These are phyloP conservation scores for Deladenus siricidicola DNA, from an alignment of 2,888 invertebrate genomes.

Conservation along the genomic window DNA sequence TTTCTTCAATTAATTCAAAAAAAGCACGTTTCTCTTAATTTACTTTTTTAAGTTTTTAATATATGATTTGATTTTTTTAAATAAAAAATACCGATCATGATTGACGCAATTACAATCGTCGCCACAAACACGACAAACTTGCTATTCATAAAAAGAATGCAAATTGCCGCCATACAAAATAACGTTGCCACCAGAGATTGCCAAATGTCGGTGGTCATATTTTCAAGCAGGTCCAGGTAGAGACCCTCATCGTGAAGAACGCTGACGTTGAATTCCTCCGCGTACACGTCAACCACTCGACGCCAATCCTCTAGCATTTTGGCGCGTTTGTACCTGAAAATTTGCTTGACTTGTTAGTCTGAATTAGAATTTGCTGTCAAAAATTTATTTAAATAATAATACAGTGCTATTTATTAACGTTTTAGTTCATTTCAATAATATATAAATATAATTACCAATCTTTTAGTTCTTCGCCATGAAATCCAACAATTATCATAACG, in stretches of 20 bases:
- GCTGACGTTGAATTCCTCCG: constrained; percentile 40
- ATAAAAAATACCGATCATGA: constrained; percentile 32
- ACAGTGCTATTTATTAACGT: too few relatives aligned
- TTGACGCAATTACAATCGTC: constrained; percentile 35
- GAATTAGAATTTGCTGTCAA: too few relatives aligned
- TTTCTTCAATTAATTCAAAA: too few relatives aligned
- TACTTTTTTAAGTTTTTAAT: too few relatives aligned
- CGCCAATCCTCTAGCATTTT: constrained; percentile 37
- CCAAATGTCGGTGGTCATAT: constrained; percentile 52
- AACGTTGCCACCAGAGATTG: constrained; percentile 37
- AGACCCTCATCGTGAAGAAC: constrained; percentile 50
- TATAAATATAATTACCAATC: too few relatives aligned
- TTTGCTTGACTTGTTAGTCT: too few relatives aligned
- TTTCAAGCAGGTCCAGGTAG: constrained; percentile 49
- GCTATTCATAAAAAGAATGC: constrained; percentile 46
- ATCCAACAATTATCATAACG: constrained; percentile 42
- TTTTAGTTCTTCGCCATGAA: constrained; percentile 39
- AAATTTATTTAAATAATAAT: too few relatives aligned
- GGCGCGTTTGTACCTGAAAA: constrained; percentile 36
- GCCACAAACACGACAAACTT: constrained; percentile 48
- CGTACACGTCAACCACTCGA: constrained; percentile 41
- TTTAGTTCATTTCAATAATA: too few relatives aligned
- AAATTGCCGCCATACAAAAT: constrained; percentile 48
- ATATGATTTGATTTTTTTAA: too few relatives aligned
- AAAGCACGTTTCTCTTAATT: too few relatives aligned